Base-by-base conservation (phyloP, 2,888 invertebrate genomes). In the Tenthredo scrophulariae region DNA sequence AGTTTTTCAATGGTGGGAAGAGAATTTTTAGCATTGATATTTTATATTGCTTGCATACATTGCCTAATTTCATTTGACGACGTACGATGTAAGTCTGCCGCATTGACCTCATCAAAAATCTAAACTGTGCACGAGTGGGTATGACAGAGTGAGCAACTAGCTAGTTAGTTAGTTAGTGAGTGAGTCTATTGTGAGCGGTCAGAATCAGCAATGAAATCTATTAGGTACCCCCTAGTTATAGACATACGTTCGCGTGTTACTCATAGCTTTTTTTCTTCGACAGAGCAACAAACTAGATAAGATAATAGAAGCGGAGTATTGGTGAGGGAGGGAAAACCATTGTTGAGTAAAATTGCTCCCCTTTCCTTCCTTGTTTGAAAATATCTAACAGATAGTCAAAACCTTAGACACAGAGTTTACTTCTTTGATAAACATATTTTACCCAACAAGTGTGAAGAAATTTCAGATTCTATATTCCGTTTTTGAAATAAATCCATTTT, bases 141-240 rank as follows among this genome's bases (percentile, higher is more conserved):
- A 26, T 26, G 3, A 26, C 0, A 62, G 62, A 62, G 62, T 67
- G 65, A 72, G 37, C 18, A 37, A 37, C 40, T 7, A 33, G 37
- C 37, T 9, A 72, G 40, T 33, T 33, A 72, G 72, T 72, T n/a
- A 65, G 65, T 58, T 6, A 58, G 65, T 33, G 18, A 67, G 15
- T 18, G 33, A 33, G 67, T 67, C 33, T 67, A 67, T 67, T 67
- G 18, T 18, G 33, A 67, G 33, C 33, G 67, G 67, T 18, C 29
- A 67, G 67, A 67, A 67, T 33, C 67, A 74, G 74, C 74, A 74
- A 74, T 22, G 43, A 74, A 43, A 74, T 40, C 74, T 40, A 74
- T 43, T 74, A 43, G 74, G 43, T 74, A 74, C 43, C 74, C 40
- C 40, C 40, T 72, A 13, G 54, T n/a, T n/a, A 18, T 37, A 22